phyloP scores from a whole-genome alignment of 2,113 vertebrate species.

The Bombycilla garrulus region DNA sequence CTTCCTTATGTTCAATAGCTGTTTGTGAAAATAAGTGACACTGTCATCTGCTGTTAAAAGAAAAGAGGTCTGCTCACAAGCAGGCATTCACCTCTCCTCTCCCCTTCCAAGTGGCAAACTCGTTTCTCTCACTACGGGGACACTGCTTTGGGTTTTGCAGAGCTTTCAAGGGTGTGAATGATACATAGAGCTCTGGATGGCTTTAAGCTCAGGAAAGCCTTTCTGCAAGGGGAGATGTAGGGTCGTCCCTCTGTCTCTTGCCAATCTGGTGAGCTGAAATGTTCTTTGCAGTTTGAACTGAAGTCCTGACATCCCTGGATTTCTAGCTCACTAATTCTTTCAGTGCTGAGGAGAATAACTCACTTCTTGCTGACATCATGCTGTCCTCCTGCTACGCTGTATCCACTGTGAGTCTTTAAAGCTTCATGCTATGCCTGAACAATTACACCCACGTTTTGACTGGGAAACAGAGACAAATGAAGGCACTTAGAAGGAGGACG shows the following conservation, averaged over 20 bases:
- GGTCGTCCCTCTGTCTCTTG: background rate
- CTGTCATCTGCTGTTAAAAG: background rate
- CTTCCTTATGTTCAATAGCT: slow-evolving; percentile 26
- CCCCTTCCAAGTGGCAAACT: background rate
- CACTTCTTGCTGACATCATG: slow-evolving; percentile 32
- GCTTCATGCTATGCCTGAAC: slow-evolving; percentile 23
- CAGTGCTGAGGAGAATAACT: slow-evolving; percentile 14
- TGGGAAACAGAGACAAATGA: slow-evolving; percentile 36
- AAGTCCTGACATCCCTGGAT: background rate
- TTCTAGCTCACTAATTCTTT: background rate
- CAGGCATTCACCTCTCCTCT: background rate
- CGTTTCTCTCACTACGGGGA: background rate
- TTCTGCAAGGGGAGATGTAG: background rate
- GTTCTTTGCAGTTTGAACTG: background rate
- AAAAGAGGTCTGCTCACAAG: background rate
- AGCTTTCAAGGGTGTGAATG: background rate
- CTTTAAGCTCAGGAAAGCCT: background rate
- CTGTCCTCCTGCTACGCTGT: background rate
- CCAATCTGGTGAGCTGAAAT: background rate
- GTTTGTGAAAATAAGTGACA: background rate
- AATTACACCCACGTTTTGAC: slow-evolving; percentile 51
- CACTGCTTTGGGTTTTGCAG: background rate
- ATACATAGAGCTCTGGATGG: background rate
- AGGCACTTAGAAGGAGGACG: background rate
- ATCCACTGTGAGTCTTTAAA: slow-evolving; percentile 25